phyloP scores from a whole-genome alignment of 1,140 invertebrate genomes.

The Metopolophium dirhodum region DNA sequence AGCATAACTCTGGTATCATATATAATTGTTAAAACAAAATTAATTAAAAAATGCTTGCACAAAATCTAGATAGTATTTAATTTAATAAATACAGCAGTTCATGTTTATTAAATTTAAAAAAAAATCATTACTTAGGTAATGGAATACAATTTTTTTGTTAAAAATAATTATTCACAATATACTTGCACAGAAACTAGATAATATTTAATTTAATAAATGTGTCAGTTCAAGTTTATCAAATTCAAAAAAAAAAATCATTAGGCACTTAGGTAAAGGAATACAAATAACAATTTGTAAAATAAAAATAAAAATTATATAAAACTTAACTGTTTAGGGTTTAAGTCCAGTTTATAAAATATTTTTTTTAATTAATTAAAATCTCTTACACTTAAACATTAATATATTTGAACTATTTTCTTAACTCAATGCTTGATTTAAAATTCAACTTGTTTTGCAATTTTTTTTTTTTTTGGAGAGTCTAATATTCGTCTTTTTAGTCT shows the following conservation, averaged over 20 bases:
- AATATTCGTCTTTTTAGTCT: constrained; percentile 19
- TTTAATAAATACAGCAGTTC: background rate
- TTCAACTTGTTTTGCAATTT: background rate
- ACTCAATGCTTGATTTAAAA: constrained; percentile 7
- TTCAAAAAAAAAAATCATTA: too few species aligned
- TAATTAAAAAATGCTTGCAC: background rate
- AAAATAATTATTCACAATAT: too few species aligned
- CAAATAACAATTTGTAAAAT: constrained; percentile 23
- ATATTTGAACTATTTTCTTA: background rate
- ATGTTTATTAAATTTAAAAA: background rate
- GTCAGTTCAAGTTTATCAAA: background rate
- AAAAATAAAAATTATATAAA: background rate
- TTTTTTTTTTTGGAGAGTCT: background rate
- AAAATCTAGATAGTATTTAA: background rate
- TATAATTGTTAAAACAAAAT: background rate
- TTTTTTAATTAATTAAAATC: background rate
- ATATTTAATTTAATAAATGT: too few species aligned
- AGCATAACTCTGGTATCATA: background rate
- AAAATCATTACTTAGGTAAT: too few species aligned
- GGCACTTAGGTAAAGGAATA: background rate
- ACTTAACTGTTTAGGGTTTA: background rate
- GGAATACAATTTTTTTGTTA: background rate
- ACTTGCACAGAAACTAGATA: too few species aligned
- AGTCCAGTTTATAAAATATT: background rate
- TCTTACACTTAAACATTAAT: background rate